Evolutionary conservation across 2,113 vertebrate species (phyloP), one percentile per base, ranked within the genome.

Genomic region (Bucco capensis): DNA sequence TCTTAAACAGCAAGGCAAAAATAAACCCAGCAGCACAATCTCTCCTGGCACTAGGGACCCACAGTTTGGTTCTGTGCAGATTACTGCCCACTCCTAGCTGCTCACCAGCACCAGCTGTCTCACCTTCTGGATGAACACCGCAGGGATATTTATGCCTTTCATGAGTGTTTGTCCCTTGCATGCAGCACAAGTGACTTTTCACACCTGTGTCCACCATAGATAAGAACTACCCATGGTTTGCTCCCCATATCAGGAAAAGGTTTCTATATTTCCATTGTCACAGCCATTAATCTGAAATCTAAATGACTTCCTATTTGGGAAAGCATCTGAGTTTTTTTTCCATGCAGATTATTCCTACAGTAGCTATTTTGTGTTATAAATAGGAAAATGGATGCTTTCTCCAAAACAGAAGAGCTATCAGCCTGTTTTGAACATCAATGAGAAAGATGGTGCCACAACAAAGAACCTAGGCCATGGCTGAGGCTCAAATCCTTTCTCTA

Each of bases 291-390:
- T 95, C 92, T 96, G 77, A 90, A 88, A 96, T 96, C 96, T 96
- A 96, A 96, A 94, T 96, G 30, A n/a, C 92, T 95, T 96, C 93
- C 95, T 95, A 87, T 93, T 85, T 87, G 80, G 86, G 93, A 93
- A 94, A 92, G 74, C 66, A 84, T 85, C 77, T 30, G 37, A 66
- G 23, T 1, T 72, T 74, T 42, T 66, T 50, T 51, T 19, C 15
- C 17, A 57, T 10, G 61, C 28, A 53, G 62, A 72, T 90, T 84
- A 92, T 87, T 96, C 60, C 70, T 86, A 49, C 44, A 77, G 88
- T 88, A 92, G 73, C 73, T 95, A 37, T 70, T 94, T 73, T 83
- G 27, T 4, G 3, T n/a, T 85, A 14, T 22, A 92, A 88, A 75
- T 72, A 60, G 86, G 61, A 90, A 94, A 95, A 93, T 10, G 65